Percentiles rank a stretch among this genome's conserved stretches.
Evolutionary conservation across 1,140 invertebrate species (phyloP).

Genomic region (Teleopsis dalmanni): DNA sequence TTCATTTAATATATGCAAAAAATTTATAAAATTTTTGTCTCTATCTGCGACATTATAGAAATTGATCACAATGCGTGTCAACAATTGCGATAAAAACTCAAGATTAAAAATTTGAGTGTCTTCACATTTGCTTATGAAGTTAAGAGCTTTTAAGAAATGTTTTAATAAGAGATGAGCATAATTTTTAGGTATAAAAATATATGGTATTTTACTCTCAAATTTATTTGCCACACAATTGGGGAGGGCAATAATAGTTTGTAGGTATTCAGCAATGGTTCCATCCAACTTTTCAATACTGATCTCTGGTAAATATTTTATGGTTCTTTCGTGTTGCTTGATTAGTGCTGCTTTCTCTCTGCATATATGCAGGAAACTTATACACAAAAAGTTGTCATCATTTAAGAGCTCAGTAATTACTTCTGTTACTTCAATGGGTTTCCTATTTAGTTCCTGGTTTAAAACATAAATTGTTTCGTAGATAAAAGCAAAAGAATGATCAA

Average conservation of each 20-base stretch:
- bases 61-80: constrained; percentile 55
- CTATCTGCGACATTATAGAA: constrained; percentile 31
- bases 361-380: constrained; percentile 24
- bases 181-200: constrained; percentile 51
- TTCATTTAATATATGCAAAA: constrained; percentile 44
- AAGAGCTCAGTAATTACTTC: constrained; percentile 14
- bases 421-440: neutral
- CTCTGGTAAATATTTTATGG: constrained; percentile 24
- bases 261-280: constrained; percentile 37
- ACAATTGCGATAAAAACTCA: constrained; percentile 47
- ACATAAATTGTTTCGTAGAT: constrained; percentile 20
- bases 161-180: constrained; percentile 54
- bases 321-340: constrained; percentile 20
- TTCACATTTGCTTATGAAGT: constrained; percentile 46
- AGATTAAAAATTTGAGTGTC: constrained; percentile 42
- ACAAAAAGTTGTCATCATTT: constrained; percentile 22
- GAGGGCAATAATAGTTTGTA: constrained; percentile 57
- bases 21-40: constrained; percentile 30
- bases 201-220: constrained; percentile 48
- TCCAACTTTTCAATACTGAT: constrained; percentile 23
- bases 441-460: constrained; percentile 14
- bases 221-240: constrained; percentile 62
- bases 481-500: constrained; percentile 30
- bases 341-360: constrained; percentile 17
- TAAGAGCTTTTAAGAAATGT: constrained; percentile 52